Conservation (phyloP, 1,140 invertebrate genomes). For the Rhagoletis zephyria region DNA sequence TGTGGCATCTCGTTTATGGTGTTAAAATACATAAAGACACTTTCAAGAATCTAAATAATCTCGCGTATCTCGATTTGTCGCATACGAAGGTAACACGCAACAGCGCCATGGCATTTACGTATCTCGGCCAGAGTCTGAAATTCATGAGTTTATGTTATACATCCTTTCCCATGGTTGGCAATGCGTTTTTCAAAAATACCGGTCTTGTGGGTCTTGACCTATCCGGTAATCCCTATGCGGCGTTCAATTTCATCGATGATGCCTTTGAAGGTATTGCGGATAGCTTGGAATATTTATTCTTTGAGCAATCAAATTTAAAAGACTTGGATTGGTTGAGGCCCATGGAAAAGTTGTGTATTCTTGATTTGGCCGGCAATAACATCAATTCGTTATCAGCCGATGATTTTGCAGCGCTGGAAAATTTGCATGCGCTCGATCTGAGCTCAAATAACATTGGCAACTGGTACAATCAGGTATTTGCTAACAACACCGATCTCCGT, state of each 20-base stretch:
- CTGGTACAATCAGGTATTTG: constrained; percentile 74
- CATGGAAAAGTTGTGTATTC: constrained; percentile 72
- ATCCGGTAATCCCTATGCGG: constrained; percentile 74
- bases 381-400: constrained; percentile 66
- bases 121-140: constrained; percentile 70
- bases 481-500: constrained; percentile 69
- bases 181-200: constrained; percentile 72
- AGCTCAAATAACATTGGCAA: constrained; percentile 74
- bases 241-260: constrained; percentile 64
- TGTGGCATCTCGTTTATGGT: constrained; percentile 64
- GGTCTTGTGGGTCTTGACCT: constrained; percentile 74
- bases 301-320: constrained; percentile 71
- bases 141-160: constrained; percentile 76
- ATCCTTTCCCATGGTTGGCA: constrained; percentile 67
- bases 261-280: constrained; percentile 72
- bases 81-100: constrained; percentile 72
- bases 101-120: constrained; percentile 69
- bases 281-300: constrained; percentile 74
- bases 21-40: constrained; percentile 66
- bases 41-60: constrained; percentile 69
- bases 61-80: constrained; percentile 75
- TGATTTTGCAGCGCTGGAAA: constrained; percentile 65
- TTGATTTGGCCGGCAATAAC: constrained; percentile 74
- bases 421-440: constrained; percentile 75
- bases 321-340: constrained; percentile 68